Evolutionary conservation across 2,888 invertebrate species (phyloP), one percentile per base, ranked within the genome.

Genomic region (Erpobdella octoculata): DNA sequence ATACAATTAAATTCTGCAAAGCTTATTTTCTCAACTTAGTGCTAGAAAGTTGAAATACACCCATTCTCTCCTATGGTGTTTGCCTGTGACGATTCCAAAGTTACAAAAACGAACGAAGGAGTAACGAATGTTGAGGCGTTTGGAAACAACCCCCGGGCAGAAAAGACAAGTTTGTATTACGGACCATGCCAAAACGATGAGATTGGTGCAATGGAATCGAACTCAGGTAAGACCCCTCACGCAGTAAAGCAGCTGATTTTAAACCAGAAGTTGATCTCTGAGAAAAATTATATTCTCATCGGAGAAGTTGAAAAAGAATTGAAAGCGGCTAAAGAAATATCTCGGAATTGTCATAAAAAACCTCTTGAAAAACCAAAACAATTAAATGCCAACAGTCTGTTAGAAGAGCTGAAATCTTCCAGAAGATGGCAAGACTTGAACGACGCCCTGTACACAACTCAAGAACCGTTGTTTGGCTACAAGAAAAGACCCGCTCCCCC

Each of bases 241-340:
- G 9, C 8, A 8, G 21, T 28, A 53, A 53, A 28, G 28, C 6
- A 4, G 28, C 5, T 53, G 21, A 8, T 53, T 9, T 25, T 25
- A 53, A 53, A 53, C 28, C 53, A 1, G 21, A 15, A 12, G 6
- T 12, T 62, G 35, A 62, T 33, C 31, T 35, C 62, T 9, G 62
- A 62, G 33, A 1, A 2, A 33, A 62, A 62, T 35, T 62, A 62
- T 31, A 31, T 62, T 62, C 25, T 62, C 31, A 28, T 62, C 3
- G 62, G 62, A 35, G 62, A 62, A 35, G 35, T 62, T 1, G 62
- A 62, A 2, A 62, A 62, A n/a, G 62, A 62, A n/a, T 9, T 62
- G 28, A 62, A 35, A 62, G 62, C 33, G 5, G 62, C 33, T 1
- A 62, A 62, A 2, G 62, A 62, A 62, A 62, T 33, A 62, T 28